Evolutionary conservation across 2,797 vertebrate genomes (phyloP).

Genomic region (Brachymystax lenok): DNA sequence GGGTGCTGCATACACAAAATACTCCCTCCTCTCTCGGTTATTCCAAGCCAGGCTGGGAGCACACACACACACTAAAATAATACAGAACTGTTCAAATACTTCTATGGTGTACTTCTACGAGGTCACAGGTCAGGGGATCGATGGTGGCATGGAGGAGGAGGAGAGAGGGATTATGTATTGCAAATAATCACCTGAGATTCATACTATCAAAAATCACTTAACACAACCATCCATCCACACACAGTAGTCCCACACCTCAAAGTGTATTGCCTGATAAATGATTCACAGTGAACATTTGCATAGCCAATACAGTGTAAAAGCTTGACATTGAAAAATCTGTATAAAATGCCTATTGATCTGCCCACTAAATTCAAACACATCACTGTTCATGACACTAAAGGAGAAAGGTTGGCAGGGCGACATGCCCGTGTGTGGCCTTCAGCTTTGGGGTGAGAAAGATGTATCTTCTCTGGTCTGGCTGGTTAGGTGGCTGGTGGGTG

Average conservation of each 20-base stretch:
- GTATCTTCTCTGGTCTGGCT: background rate
- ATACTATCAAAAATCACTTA: background rate
- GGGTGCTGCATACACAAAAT: conserved; percentile 32
- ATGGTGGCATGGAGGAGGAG: background rate
- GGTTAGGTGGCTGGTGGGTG: background rate
- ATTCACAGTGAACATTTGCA: background rate
- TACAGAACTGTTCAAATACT: background rate
- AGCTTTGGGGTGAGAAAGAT: background rate
- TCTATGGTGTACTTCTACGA: background rate
- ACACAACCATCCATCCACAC: background rate
- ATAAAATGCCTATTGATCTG: background rate
- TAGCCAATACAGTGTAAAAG: background rate
- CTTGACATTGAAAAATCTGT: no score
- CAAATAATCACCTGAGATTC: background rate
- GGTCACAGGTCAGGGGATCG: background rate
- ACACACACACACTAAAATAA: background rate
- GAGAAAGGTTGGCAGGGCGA: background rate
- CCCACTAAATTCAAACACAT: background rate
- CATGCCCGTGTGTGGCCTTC: background rate
- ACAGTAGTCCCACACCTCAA: background rate
- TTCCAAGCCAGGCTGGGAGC: conserved; percentile 22
- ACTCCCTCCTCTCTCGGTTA: conserved; percentile 31
- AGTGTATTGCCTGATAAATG: background rate
- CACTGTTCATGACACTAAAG: background rate
- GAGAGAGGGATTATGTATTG: background rate